These are phyloP conservation scores for Sympetrum striolatum DNA, from an alignment of 2,888 invertebrate genomes.

Conservation along the genomic window DNA sequence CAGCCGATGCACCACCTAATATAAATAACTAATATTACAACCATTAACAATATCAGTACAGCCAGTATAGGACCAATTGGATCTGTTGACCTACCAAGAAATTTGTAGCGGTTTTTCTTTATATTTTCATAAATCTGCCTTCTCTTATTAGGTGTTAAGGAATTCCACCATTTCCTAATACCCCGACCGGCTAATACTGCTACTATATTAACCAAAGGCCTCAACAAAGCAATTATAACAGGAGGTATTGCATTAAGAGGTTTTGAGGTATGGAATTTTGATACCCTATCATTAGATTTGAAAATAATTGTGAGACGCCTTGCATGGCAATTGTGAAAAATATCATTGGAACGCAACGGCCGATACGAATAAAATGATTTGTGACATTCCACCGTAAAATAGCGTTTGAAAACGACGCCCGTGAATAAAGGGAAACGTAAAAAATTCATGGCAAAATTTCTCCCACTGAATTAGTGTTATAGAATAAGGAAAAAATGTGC, in stretches of 20 bases:
- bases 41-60: too few species aligned
- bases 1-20: background rate
- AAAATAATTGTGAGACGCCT: too few species aligned
- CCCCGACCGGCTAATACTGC: slow-evolving; percentile 57
- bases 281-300: background rate
- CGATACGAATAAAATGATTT: too few species aligned
- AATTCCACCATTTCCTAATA: slow-evolving; percentile 60
- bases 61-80: background rate
- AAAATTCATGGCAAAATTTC: too few species aligned
- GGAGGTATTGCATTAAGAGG: slow-evolving; percentile 52
- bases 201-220: slow-evolving; percentile 55
- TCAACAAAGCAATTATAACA: slow-evolving; percentile 53
- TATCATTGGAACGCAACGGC: too few species aligned
- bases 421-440: too few species aligned
- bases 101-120: slow-evolving; percentile 9
- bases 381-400: too few species aligned
- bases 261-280: slow-evolving; percentile 53
- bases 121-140: slow-evolving; percentile 50
- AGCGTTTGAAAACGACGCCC: too few species aligned
- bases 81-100: background rate
- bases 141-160: slow-evolving; percentile 56
- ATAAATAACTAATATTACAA: background rate
- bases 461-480: too few species aligned
- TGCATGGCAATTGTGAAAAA: too few species aligned
- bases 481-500: too few species aligned